Evolutionary conservation across 2,113 vertebrate genomes (phyloP).

Genomic region (Corvus hawaiiensis): DNA sequence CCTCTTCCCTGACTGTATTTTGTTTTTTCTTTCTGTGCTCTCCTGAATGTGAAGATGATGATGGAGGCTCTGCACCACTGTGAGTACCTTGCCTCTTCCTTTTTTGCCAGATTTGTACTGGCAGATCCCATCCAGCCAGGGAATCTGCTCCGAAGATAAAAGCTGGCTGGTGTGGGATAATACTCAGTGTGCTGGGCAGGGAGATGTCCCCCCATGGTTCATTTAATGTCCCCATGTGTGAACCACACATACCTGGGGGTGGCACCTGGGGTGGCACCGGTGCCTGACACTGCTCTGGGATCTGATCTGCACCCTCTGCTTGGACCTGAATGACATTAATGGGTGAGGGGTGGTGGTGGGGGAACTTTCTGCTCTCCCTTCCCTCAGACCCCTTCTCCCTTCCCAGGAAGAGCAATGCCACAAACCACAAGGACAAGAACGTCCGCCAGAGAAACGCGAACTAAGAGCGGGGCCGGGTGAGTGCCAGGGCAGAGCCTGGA

Average conservation of each 20-base stretch:
- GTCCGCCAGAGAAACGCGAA: conserved; percentile 93
- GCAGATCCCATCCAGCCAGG: neutral
- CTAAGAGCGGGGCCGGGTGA: conserved; percentile 63
- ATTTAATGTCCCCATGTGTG: neutral
- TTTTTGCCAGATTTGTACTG: neutral
- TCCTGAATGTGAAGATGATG: conserved; percentile 80
- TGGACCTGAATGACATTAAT: fast-evolving
- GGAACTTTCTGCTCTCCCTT: neutral
- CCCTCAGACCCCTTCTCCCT: neutral
- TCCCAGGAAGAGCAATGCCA: conserved; percentile 86
- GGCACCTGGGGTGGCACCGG: fast-evolving
- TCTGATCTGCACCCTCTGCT: neutral
- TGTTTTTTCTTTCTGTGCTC: neutral
- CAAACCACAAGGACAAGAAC: conserved; percentile 88
- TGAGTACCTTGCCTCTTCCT: conserved; percentile 71
- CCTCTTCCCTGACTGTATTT: neutral
- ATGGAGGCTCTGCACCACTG: conserved; percentile 90
- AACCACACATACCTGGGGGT: neutral
- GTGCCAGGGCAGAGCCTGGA: neutral
- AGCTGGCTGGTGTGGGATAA: neutral
- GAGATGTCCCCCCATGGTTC: fast-evolving
- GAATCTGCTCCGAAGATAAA: neutral
- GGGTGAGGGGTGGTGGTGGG: neutral
- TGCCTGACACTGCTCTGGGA: neutral
- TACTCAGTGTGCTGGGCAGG: neutral